A percentile compares a stretch with the other conserved stretches of the same genome.
Conservation (phyloP, 1,140 invertebrate genomes). For the Psix sp. region DNA sequence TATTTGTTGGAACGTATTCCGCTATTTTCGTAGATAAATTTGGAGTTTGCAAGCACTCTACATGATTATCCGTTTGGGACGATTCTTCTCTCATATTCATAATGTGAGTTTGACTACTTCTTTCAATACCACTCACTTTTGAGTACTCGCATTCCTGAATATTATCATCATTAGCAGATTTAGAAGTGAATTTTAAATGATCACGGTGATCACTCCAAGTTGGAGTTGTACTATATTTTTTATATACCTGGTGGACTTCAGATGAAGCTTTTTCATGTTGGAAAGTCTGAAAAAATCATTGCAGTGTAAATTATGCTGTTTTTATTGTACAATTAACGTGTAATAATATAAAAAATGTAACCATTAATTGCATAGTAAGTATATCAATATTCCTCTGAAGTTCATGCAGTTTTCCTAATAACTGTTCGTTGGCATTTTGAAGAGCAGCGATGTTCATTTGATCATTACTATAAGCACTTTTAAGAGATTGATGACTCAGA, state of each 20-base stretch:
- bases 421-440: constrained; percentile 66
- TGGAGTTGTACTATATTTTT: constrained; percentile 18
- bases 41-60: constrained; percentile 17
- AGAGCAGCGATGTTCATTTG: constrained; percentile 64
- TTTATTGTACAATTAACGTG: no score
- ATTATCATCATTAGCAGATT: constrained; percentile 8
- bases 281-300: constrained; percentile 57
- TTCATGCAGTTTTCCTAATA: constrained; percentile 69
- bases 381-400: constrained; percentile 70
- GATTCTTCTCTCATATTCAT: constrained; percentile 51
- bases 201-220: constrained; percentile 15
- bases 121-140: constrained; percentile 14
- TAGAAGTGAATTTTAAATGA: constrained; percentile 12
- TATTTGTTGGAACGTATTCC: constrained; percentile 28
- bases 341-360: constrained; percentile 60
- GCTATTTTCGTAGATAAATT: constrained; percentile 32
- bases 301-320: constrained; percentile 6
- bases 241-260: constrained; percentile 38
- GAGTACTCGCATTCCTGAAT: constrained; percentile 23
- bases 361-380: constrained; percentile 68
- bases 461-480: constrained; percentile 63
- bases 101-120: constrained; percentile 26
- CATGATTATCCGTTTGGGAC: constrained; percentile 37
- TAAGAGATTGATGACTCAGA: constrained; percentile 62
- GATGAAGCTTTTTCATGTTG: constrained; percentile 35